phyloP scores from a whole-genome alignment of 2,797 vertebrate species.

The Neomorphus geoffroyi region DNA sequence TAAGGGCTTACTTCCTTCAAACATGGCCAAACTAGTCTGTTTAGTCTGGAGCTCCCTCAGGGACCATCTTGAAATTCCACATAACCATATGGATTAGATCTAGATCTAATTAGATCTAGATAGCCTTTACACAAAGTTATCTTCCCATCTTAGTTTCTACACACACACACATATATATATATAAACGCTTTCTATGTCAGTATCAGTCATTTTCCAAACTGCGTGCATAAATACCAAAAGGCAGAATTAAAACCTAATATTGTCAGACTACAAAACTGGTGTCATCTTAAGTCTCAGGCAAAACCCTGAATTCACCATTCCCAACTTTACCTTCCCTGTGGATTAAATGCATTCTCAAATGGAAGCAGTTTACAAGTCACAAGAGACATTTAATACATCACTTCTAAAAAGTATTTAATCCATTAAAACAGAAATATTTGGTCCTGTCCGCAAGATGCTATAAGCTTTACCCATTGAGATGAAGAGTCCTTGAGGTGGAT shows the following conservation, averaged over 20 bases:
- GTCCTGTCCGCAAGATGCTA: background rate
- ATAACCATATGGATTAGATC: background rate
- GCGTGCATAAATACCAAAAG: background rate
- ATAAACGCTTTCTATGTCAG: background rate
- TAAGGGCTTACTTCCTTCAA: background rate
- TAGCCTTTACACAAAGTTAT: background rate
- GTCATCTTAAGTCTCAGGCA: background rate
- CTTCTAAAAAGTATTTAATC: conserved; percentile 9
- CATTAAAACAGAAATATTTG: background rate
- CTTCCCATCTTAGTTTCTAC: background rate
- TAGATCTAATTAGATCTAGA: background rate
- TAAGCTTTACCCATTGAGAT: background rate
- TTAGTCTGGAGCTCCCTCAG: background rate
- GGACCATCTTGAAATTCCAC: background rate
- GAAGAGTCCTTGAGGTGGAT: background rate
- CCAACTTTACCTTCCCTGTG: background rate
- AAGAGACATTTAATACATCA: conserved; percentile 11
- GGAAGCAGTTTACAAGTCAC: conserved; percentile 28
- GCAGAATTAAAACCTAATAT: background rate
- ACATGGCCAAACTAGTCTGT: background rate
- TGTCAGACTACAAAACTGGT: background rate
- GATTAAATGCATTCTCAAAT: conserved; percentile 37
- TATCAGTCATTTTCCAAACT: background rate
- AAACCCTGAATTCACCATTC: background rate
- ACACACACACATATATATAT: background rate